Evolutionary conservation across 2,888 invertebrate species (phyloP).

Genomic region (Caenorhabditis japonica): DNA sequence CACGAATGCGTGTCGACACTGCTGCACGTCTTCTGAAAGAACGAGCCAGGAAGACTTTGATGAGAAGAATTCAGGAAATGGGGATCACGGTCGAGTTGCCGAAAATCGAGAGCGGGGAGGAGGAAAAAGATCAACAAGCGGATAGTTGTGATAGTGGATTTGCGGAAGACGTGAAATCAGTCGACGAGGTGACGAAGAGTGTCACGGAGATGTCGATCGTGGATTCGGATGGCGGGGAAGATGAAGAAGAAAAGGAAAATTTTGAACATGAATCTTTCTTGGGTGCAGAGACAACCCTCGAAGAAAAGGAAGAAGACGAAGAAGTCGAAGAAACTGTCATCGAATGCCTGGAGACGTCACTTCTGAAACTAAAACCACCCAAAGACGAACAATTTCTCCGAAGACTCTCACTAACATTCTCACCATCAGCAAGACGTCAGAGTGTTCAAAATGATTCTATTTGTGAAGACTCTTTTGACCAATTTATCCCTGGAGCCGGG

Average conservation of each 20-base stretch:
- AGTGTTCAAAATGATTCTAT: constrained; percentile 13
- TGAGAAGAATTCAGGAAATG: constrained; percentile 43
- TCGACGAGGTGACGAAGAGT: constrained; percentile 23
- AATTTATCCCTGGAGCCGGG: constrained; percentile 24
- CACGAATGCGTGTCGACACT: constrained; percentile 45
- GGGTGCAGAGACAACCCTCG: too few relatives aligned
- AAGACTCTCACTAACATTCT: constrained; percentile 36
- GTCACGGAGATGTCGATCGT: constrained; percentile 8
- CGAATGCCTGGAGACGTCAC: constrained; percentile 33
- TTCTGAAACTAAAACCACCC: constrained; percentile 31
- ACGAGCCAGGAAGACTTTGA: constrained; percentile 37
- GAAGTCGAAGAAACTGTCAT: constrained; percentile 23
- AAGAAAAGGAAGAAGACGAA: constrained; percentile 12
- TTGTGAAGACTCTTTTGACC: constrained; percentile 43
- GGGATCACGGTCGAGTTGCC: constrained; percentile 20
- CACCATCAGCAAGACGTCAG: constrained; percentile 7
- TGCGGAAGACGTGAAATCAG: constrained; percentile 2
- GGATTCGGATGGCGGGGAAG: not conserved
- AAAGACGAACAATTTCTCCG: constrained; percentile 25
- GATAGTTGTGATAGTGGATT: constrained; percentile 40
- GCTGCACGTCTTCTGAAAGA: constrained; percentile 49
- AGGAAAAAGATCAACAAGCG: constrained; percentile 16
- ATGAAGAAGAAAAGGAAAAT: not conserved
- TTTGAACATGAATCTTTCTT: not conserved
- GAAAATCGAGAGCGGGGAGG: constrained; percentile 2